Percentiles rank a stretch among this genome's conserved stretches.
Evolutionary conservation across 2,113 vertebrate species (phyloP).

Genomic region (Actenoides hombroni): DNA sequence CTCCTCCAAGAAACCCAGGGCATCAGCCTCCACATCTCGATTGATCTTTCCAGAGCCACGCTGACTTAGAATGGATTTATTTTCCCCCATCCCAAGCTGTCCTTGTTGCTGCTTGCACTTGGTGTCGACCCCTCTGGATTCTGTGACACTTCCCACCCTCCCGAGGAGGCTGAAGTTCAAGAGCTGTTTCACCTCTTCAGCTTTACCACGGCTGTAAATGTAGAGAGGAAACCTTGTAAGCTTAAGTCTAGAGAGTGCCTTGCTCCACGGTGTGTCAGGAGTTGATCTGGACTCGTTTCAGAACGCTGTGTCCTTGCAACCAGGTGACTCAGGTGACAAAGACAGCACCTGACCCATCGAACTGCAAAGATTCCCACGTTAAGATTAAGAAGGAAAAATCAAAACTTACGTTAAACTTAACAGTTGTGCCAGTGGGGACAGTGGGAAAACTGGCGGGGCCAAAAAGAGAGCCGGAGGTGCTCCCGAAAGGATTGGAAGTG

Average conservation of each 20-base stretch:
- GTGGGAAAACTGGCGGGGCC: constrained; percentile 87
- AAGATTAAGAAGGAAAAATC: not conserved
- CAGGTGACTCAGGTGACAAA: not conserved
- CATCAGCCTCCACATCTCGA: not conserved
- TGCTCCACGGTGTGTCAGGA: too few species aligned
- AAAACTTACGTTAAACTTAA: constrained; percentile 92
- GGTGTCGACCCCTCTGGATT: rapidly evolving
- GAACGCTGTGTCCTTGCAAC: not conserved
- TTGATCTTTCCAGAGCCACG: not conserved
- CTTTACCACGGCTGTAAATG: not conserved
- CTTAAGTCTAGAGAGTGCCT: not conserved
- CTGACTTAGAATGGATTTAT: too few species aligned
- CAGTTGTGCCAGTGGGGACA: constrained; percentile 89
- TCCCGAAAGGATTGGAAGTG: constrained; percentile 90
- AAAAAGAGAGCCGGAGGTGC: constrained; percentile 85
- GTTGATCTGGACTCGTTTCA: not conserved
- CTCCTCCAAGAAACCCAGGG: not conserved
- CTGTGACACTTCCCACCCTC: not conserved
- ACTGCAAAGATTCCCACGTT: too few species aligned
- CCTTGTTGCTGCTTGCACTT: not conserved
- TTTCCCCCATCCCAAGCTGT: rapidly evolving
- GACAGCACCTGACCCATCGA: not conserved
- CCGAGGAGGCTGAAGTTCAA: not conserved
- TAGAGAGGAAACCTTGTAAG: too few species aligned
- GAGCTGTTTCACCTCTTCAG: not conserved